Evolutionary conservation across 2,797 vertebrate species (phyloP).

Genomic region (Pogonophryne albipinna): DNA sequence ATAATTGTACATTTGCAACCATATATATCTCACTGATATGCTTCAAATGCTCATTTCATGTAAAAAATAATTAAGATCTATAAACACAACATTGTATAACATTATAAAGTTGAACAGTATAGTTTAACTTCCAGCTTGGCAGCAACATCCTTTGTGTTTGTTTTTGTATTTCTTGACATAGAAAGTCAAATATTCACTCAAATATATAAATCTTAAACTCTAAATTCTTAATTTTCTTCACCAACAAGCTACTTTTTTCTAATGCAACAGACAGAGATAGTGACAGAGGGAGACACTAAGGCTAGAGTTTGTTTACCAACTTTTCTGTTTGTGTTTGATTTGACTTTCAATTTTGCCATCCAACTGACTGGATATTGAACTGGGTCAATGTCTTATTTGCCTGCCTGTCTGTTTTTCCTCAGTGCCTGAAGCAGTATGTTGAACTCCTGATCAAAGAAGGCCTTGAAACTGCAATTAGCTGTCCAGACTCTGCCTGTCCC

Average conservation of each 20-base stretch:
- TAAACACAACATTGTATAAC: neutral
- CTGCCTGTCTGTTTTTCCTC: slow-evolving; percentile 51
- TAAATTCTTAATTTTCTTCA: neutral
- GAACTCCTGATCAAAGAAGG: slow-evolving; percentile 99
- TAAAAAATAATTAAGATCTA: no score
- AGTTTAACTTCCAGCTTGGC: neutral
- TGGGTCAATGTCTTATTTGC: slow-evolving; percentile 26
- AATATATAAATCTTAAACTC: neutral
- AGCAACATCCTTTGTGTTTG: neutral
- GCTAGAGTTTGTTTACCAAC: slow-evolving; percentile 21
- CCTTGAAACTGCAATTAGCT: slow-evolving; percentile 97
- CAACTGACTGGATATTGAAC: slow-evolving; percentile 22
- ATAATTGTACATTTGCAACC: neutral
- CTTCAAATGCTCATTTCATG: neutral
- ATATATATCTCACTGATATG: neutral
- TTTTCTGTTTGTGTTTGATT: neutral
- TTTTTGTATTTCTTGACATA: neutral
- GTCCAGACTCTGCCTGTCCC: slow-evolving; percentile 96
- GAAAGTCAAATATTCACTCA: neutral
- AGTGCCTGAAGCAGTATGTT: slow-evolving; percentile 99
- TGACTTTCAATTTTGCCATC: neutral
- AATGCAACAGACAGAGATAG: neutral
- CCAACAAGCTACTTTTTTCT: neutral
- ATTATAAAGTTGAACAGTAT: neutral
- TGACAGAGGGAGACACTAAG: neutral